Conservation (phyloP, 1,140 invertebrate species). For the Amphibalanus amphitrite region DNA sequence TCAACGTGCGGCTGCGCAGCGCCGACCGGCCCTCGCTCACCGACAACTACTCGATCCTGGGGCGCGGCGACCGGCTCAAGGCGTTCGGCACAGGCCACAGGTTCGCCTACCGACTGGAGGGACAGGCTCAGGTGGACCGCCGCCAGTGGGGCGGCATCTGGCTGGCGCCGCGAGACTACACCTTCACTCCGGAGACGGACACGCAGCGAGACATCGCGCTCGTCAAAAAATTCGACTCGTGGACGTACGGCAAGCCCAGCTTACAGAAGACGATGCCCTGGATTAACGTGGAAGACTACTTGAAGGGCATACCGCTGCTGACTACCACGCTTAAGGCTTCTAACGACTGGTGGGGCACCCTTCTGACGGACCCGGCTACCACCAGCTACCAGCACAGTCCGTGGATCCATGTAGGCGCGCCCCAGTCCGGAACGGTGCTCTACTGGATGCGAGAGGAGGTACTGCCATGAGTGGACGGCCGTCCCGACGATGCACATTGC, state of each 20-base stretch:
- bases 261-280: not conserved
- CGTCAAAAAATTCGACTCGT: not conserved
- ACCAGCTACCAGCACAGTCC: not conserved
- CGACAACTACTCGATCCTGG: conserved; percentile 1
- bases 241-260: not conserved
- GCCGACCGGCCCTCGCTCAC: not conserved
- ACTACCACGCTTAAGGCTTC: not conserved
- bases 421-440: not conserved
- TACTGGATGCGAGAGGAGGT: not conserved
- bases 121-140: not conserved
- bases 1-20: not conserved
- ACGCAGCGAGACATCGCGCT: not conserved
- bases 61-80: not conserved
- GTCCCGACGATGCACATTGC: too few species aligned
- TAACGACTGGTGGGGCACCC: not conserved
- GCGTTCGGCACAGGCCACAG: not conserved
- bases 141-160: not conserved
- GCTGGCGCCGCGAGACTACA: not conserved
- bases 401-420: not conserved
- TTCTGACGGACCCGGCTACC: not conserved
- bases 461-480: too few species aligned
- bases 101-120: not conserved
- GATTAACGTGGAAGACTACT: not conserved
- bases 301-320: not conserved
- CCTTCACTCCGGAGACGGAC: not conserved